phyloP scores from a whole-genome alignment of 2,888 invertebrate species.

The Anticlea derivata region DNA sequence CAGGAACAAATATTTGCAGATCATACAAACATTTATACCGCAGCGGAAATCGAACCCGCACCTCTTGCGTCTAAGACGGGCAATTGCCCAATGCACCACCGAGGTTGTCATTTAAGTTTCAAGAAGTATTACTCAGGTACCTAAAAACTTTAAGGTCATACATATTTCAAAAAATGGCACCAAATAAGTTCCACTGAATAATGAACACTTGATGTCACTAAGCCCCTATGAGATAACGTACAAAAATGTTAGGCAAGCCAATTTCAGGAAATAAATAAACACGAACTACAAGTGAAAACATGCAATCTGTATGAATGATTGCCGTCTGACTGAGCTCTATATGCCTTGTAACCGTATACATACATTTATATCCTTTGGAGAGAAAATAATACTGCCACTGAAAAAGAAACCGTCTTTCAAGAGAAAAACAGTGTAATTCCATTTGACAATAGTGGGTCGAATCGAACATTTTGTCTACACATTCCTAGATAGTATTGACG shows the following conservation, averaged over 20 bases:
- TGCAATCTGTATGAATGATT: constrained; percentile 73
- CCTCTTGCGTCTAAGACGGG: no score
- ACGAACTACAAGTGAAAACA: constrained; percentile 68
- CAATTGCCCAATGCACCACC: no score
- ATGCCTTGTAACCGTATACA: constrained; percentile 57
- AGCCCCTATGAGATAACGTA: constrained; percentile 36
- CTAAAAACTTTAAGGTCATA: no score
- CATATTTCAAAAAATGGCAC: no score
- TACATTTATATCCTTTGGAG: constrained; percentile 59
- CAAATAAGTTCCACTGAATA: no score
- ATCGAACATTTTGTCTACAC: constrained; percentile 69
- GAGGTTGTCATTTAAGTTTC: no score
- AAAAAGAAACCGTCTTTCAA: constrained; percentile 61
- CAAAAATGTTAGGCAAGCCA: constrained; percentile 49
- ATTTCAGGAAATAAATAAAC: constrained; percentile 63
- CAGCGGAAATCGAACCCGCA: no score
- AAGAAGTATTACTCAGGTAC: no score
- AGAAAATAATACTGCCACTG: constrained; percentile 53
- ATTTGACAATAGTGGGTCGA: constrained; percentile 60
- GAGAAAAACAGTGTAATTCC: constrained; percentile 62
- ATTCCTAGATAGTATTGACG: constrained; percentile 81
- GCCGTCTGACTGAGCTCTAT: constrained; percentile 67
- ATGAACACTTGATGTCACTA: constrained; percentile 38
- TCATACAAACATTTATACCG: no score
- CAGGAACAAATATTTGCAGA: no score